Base-by-base conservation (phyloP, 2,113 vertebrate genomes). In the Anser brachyrhynchus region DNA sequence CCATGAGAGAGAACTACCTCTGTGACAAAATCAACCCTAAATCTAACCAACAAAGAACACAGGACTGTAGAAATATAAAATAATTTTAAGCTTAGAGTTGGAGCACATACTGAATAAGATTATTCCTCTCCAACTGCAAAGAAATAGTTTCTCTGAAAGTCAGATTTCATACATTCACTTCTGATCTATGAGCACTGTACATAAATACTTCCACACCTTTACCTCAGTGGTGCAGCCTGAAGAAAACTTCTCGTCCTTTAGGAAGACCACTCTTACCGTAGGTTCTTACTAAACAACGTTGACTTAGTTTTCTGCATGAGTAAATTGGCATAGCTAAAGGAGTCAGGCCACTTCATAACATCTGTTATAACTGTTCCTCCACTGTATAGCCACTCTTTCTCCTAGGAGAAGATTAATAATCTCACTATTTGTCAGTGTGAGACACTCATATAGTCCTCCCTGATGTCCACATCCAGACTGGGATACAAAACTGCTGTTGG, bases 381-480 rank as follows among this genome's bases (percentile, higher is more conserved):
- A 49, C 46, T 49, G 20, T 49, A 22, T 20, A 26, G 9, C 3
- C 17, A 15, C 49, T 23, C 4, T 70, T 83, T 51, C 18, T 83
- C 14, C 55, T 37, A 58, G 41, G 2, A 58, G 13, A 54, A 18
- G 12, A 41, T 9, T 4, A 80, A 1, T 5, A 13, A 28, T 29
- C 25, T 54, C 33, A 35, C 1, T 41, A 39, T 51, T 79, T 65
- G 13, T 22, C 33, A 31, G 2, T 28, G 8, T 59, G 20, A 11
- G 5, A 55, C 6, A 11, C 8, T 28, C 0, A 0, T 43, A 19
- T 33, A 12, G 0, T 49, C 23, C 12, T 46, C 29, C 5, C 4
- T 75, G 12, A 43, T 33, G 15, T 64, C 52, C 57, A 84, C 57
- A 84, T 64, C 52, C 57, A 84, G 51, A 49, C 9, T 22, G 33